phyloP scores from a whole-genome alignment of 2,888 invertebrate species.

The Baronia brevicornis region DNA sequence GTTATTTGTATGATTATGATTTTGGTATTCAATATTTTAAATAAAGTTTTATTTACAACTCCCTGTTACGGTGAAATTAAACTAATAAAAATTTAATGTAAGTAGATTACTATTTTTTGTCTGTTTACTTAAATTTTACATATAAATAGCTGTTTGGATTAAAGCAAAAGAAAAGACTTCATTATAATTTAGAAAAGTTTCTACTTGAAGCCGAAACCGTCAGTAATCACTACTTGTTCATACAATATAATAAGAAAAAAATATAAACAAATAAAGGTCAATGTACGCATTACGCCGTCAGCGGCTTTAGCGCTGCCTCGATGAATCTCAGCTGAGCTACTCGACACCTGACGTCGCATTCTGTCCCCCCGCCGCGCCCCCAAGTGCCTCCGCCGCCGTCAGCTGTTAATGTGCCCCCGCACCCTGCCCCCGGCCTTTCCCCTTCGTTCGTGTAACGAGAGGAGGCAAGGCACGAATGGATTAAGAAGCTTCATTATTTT shows the following conservation, averaged over 20 bases:
- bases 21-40: too few relatives aligned
- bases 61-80: too few relatives aligned
- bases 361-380: constrained; percentile 28
- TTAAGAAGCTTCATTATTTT: constrained; percentile 23
- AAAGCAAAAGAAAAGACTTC: neutral
- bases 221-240: constrained; percentile 11
- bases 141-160: neutral
- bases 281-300: constrained; percentile 45
- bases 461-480: constrained; percentile 54
- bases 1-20: too few relatives aligned
- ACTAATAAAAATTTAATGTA: too few relatives aligned
- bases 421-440: constrained; percentile 61
- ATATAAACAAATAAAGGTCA: constrained; percentile 68
- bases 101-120: too few relatives aligned
- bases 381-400: constrained; percentile 46
- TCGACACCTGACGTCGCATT: constrained; percentile 67
- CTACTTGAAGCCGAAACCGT: constrained; percentile 10
- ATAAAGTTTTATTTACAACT: too few relatives aligned
- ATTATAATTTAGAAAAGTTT: neutral
- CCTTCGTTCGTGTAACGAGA: constrained; percentile 74
- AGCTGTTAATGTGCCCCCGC: constrained; percentile 69
- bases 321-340: constrained; percentile 47
- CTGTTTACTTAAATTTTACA: too few relatives aligned
- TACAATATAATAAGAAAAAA: constrained; percentile 22
- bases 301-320: constrained; percentile 52